Base-by-base conservation (phyloP, 2,797 vertebrate genomes). In the Coendou prehensilis region DNA sequence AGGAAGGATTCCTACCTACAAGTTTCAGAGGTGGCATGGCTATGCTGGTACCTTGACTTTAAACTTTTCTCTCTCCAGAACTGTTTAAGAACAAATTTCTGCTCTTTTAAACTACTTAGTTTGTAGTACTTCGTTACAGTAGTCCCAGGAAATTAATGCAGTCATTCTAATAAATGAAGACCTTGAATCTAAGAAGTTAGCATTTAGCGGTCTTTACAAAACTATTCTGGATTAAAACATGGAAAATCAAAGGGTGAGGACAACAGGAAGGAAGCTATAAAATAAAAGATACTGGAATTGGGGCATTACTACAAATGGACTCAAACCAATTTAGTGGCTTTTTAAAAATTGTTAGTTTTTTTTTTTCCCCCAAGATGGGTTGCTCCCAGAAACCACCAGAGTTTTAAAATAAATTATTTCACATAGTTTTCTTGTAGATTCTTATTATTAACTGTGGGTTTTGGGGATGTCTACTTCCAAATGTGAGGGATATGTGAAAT, bases 171-270 rank as follows among this genome's bases (percentile, higher is more conserved):
- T 84, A 83, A 41, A 63, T 64, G 64, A 91, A 47, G n/a, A 93
- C 30, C 33, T 92, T 78, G 54, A 82, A 61, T 67, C 33, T 95
- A 41, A 83, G 22, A 88, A 83, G 23, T 71, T 81, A 78, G 17
- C 41, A 87, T 67, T 95, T 93, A 92, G 37, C n/a, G 47, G 73
- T 76, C 59, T 83, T 91, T 95, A 80, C 30, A 73, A 69, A 30
- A 82, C 41, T 50, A 59, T 33, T 85, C 22, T 91, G 30, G 80
- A 57, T 89, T 86, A 93, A 93, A 95, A 87, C 56, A 20, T 69
- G 54, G 37, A 75, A 17, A 92, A 30, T 9, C 45, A 61, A 84
- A 41, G 88, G 33, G 30, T 79, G 57, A 90, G 6, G 33, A 75
- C 3, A 75, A 28, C 41, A 84, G 4, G 50, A 78, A 89, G 88